These are phyloP conservation scores for Notocelia uddmanniana DNA, from an alignment of 2,888 invertebrate species.

Conservation along the genomic window DNA sequence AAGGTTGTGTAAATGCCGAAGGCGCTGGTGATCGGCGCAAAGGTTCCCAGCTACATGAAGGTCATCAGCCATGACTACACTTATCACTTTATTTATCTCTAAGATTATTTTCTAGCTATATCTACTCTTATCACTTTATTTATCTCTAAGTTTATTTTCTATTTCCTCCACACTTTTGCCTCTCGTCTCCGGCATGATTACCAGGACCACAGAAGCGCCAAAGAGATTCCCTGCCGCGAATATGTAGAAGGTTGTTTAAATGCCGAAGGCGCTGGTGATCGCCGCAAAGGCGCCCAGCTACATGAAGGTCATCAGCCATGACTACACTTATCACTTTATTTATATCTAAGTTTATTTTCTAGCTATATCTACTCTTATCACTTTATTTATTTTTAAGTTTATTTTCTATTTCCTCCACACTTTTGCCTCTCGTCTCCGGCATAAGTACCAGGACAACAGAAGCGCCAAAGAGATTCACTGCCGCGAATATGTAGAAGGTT, in stretches of 20 bases:
- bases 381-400: conserved; percentile 30
- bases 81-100: too few relatives aligned
- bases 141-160: conserved; percentile 47
- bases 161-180: conserved; percentile 71
- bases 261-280: conserved; percentile 57
- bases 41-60: too few relatives aligned
- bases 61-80: too few relatives aligned
- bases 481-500: conserved; percentile 68
- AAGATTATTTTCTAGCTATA: too few relatives aligned
- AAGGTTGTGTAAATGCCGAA: conserved; percentile 68
- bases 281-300: conserved; percentile 55
- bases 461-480: conserved; percentile 62
- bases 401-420: conserved; percentile 64
- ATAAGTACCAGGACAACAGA: conserved; percentile 62
- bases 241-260: conserved; percentile 65
- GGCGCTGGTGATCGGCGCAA: conserved; percentile 47
- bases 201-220: conserved; percentile 60
- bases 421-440: conserved; percentile 77
- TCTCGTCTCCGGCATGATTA: conserved; percentile 74
- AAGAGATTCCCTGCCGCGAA: conserved; percentile 66
- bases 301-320: conserved; percentile 59
- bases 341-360: too few relatives aligned
- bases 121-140: conserved; percentile 5
- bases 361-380: not conserved
- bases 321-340: conserved; percentile 57